These are phyloP conservation scores for Andrena minutula DNA, from an alignment of 2,888 invertebrate genomes.

Conservation along the genomic window DNA sequence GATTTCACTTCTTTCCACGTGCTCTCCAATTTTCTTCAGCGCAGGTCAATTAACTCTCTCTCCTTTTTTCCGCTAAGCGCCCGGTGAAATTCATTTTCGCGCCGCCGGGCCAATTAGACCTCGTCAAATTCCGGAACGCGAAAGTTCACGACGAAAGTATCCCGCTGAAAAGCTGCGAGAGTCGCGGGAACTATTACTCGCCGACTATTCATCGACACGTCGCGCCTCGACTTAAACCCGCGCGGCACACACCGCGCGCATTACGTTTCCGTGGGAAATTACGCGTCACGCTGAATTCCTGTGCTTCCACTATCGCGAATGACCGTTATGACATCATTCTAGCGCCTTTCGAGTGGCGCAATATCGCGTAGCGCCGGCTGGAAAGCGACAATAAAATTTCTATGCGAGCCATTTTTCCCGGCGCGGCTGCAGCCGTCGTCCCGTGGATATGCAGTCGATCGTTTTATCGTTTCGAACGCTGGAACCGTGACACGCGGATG, in stretches of 20 bases:
- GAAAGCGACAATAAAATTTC: constrained; percentile 38
- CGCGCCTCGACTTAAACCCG: not conserved
- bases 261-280: constrained; percentile 47
- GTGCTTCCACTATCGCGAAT: constrained; percentile 10
- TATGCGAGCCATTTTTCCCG: constrained; percentile 15
- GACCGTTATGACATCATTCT: constrained; percentile 45
- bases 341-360: constrained; percentile 33
- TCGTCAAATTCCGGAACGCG: not conserved
- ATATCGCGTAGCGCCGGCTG: constrained; percentile 28
- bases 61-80: not conserved
- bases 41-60: constrained; percentile 6
- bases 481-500: not conserved
- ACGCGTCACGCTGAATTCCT: constrained; percentile 33
- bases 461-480: constrained; percentile 9
- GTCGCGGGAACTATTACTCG: constrained; percentile 3
- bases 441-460: constrained; percentile 26
- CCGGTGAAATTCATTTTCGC: constrained; percentile 15
- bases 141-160: not conserved
- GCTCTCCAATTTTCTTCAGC: constrained; percentile 3
- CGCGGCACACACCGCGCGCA: constrained; percentile 33
- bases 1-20: constrained; percentile 2
- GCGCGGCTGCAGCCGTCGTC: not conserved
- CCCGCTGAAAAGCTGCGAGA: not conserved
- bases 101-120: constrained; percentile 9
- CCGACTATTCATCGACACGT: constrained; percentile 11